Percentiles rank a stretch among this genome's conserved stretches.
Conservation (phyloP, 2,888 invertebrate species). For the Diarsia brunnea region DNA sequence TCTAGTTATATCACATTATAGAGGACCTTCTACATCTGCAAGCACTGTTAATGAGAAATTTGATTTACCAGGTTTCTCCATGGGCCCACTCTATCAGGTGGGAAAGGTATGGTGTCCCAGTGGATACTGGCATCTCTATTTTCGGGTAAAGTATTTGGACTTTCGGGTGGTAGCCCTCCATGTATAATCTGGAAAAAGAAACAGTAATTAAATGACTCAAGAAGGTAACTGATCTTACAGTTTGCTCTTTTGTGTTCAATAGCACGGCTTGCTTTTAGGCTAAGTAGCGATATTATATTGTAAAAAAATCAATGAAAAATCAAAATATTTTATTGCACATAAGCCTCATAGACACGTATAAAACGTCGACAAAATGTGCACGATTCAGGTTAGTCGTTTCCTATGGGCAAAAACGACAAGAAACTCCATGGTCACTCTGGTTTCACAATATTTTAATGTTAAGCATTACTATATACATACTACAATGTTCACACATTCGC, state of each 20-base stretch:
- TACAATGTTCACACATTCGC: no score
- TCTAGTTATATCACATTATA: not conserved
- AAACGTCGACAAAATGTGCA: no score
- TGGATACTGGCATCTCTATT: conserved; percentile 95
- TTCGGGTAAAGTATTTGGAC: conserved; percentile 93
- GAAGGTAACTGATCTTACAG: not conserved
- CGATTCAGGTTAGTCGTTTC: no score
- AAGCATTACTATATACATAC: no score
- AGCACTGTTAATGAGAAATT: not conserved
- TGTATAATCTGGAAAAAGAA: conserved; percentile 91
- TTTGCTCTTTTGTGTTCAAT: not conserved
- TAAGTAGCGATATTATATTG: not conserved
- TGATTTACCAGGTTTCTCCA: conserved; percentile 90
- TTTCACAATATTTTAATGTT: no score
- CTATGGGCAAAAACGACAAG: no score
- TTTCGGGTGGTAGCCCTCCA: conserved; percentile 93
- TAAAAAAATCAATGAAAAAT: no score
- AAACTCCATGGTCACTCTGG: no score
- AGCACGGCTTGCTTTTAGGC: not conserved
- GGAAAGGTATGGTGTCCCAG: conserved; percentile 95
- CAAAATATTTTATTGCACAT: no score
- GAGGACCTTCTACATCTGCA: not conserved
- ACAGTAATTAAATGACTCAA: not conserved
- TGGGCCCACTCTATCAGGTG: conserved; percentile 97
- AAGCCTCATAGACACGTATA: no score